A percentile compares a stretch with the other conserved stretches of the same genome.
Conservation (phyloP, 2,888 invertebrate species). For the Chloroclysta siterata region DNA sequence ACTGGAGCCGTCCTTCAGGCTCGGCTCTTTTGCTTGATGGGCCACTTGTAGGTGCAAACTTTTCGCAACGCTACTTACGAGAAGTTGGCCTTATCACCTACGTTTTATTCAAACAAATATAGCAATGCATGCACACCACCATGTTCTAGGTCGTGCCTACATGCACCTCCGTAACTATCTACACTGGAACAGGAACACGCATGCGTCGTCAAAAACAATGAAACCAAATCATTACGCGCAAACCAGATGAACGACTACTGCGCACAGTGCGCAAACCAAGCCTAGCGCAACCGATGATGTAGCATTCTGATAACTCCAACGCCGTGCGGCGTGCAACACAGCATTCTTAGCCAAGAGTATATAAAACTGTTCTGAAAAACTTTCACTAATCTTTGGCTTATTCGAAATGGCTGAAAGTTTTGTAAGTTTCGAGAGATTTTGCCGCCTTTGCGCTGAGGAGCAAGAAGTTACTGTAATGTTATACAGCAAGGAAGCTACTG, state of each 20-base stretch:
- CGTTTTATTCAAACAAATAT: too few relatives aligned
- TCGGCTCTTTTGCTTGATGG: too few relatives aligned
- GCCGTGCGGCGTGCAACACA: not conserved
- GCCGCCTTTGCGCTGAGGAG: slow-evolving; percentile 87
- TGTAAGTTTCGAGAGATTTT: slow-evolving; percentile 76
- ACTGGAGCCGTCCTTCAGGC: too few relatives aligned
- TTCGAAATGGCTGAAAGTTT: slow-evolving; percentile 47
- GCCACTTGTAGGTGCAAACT: too few relatives aligned
- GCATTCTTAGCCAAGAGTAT: too few relatives aligned
- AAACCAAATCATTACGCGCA: slow-evolving; percentile 5
- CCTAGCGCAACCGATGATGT: slow-evolving; percentile 3
- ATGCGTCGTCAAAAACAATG: slow-evolving; percentile 13
- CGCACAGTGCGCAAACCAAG: slow-evolving; percentile 1
- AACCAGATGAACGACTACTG: slow-evolving; percentile 6
- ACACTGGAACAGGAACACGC: slow-evolving; percentile 3
- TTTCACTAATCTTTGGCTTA: not conserved
- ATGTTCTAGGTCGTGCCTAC: too few relatives aligned
- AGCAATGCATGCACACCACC: too few relatives aligned
- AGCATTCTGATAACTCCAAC: not conserved
- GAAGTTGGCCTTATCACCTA: too few relatives aligned
- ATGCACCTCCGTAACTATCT: too few relatives aligned
- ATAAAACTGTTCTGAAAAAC: not conserved
- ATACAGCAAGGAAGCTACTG: slow-evolving; percentile 87
- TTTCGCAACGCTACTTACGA: too few relatives aligned
- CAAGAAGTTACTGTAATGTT: slow-evolving; percentile 86